Conservation (phyloP, 2,797 vertebrate species). For the Kryptopterus vitreolus region DNA sequence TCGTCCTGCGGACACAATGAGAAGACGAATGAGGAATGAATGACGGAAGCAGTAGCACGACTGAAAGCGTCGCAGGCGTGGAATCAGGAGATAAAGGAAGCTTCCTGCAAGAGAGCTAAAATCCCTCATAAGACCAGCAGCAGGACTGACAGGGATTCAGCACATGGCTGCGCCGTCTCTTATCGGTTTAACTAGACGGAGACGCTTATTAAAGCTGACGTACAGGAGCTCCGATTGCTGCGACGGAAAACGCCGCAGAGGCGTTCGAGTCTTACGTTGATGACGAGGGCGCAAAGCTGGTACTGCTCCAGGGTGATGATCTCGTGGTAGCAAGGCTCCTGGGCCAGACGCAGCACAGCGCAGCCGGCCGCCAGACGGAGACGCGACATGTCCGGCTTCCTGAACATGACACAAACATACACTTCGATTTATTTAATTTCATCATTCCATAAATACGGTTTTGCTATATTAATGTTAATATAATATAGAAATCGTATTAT, state of each 20-base stretch:
- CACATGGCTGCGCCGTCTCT: background rate
- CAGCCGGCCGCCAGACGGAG: conserved; percentile 91
- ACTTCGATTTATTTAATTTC: no score
- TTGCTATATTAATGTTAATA: no score
- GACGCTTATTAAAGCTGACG: conserved; percentile 3
- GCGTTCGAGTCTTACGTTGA: conserved; percentile 83
- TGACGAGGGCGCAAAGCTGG: conserved; percentile 92
- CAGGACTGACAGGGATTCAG: background rate
- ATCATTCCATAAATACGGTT: no score
- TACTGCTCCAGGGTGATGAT: conserved; percentile 98
- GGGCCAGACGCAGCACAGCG: conserved; percentile 91
- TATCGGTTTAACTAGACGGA: background rate
- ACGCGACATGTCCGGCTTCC: conserved; percentile 97
- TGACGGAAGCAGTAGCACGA: background rate
- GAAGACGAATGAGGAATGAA: background rate
- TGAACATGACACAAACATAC: conserved; percentile 56
- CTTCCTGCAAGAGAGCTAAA: background rate
- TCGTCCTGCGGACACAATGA: conserved; percentile 83
- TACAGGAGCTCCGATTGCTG: background rate
- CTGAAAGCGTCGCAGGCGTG: background rate
- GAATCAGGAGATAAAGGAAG: background rate
- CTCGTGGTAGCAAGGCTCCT: conserved; percentile 98
- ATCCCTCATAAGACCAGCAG: conserved; percentile 7
- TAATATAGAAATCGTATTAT: no score
- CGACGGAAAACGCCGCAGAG: background rate